Evolutionary conservation across 1,140 invertebrate species (phyloP).

Genomic region (Araneus ventricosus): DNA sequence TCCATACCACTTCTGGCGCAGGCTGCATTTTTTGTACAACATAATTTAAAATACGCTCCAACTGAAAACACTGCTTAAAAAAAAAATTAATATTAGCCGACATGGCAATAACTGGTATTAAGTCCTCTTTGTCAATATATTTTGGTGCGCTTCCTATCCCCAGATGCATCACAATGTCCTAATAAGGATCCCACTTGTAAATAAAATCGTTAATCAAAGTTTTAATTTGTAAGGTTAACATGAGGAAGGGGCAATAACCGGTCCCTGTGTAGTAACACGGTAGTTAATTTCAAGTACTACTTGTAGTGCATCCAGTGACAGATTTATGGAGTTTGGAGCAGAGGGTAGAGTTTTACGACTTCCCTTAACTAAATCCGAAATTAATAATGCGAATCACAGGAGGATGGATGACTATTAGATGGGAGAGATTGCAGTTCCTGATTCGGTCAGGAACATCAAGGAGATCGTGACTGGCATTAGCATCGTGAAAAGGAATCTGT

Average conservation of each 20-base stretch:
- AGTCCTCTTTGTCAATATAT: neutral
- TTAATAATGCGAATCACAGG: neutral
- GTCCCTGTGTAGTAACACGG: neutral
- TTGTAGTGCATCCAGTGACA: neutral
- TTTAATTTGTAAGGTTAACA: neutral
- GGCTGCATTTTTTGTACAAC: no score
- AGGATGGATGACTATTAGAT: neutral
- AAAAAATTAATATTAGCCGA: neutral
- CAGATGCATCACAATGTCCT: neutral
- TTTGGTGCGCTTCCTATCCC: no score
- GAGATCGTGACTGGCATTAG: neutral
- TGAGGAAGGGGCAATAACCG: slow-evolving; percentile 1
- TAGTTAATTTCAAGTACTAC: slow-evolving; percentile 22
- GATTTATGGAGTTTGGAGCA: slow-evolving; percentile 4
- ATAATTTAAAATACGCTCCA: neutral
- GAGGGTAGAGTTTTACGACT: neutral
- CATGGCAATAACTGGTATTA: neutral
- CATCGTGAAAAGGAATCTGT: neutral
- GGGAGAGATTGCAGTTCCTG: neutral
- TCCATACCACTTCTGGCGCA: no score
- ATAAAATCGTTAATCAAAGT: slow-evolving; percentile 35
- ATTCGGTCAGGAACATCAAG: neutral
- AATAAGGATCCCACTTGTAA: neutral
- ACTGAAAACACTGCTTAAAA: neutral
- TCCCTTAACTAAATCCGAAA: neutral